Percentiles rank a stretch among this genome's conserved stretches.
Conservation (phyloP, 2,113 vertebrate species). For the Apus apus region DNA sequence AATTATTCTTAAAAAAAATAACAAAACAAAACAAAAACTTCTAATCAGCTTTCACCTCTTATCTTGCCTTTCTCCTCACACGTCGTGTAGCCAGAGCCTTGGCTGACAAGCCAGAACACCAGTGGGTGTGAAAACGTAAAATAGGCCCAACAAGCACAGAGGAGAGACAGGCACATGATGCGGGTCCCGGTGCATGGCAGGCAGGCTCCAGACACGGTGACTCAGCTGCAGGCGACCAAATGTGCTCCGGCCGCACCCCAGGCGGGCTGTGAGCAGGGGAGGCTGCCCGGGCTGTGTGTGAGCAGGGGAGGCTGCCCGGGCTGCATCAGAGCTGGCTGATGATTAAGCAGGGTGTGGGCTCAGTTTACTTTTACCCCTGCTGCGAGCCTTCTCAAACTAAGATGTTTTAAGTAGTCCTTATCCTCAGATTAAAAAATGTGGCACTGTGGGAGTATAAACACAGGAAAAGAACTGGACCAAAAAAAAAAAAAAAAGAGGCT, state of each 20-base stretch:
- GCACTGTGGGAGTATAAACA: slow-evolving; percentile 57
- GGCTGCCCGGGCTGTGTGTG: not conserved
- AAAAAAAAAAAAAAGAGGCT: not conserved
- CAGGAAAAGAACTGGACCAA: slow-evolving; percentile 66
- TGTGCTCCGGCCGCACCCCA: not conserved
- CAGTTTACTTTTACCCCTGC: slow-evolving; percentile 14
- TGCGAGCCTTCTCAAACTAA: slow-evolving; percentile 29
- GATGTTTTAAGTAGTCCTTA: slow-evolving; percentile 53
- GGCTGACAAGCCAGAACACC: not conserved
- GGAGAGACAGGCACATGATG: not conserved
- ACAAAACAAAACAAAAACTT: not conserved
- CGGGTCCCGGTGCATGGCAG: not conserved
- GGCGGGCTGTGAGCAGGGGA: not conserved
- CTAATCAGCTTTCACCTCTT: not conserved
- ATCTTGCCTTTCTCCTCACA: not conserved
- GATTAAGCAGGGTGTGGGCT: not conserved
- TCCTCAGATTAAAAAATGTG: slow-evolving; percentile 61
- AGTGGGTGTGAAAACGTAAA: not conserved
- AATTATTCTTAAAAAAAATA: not conserved
- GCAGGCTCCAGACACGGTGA: not conserved
- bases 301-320: not conserved
- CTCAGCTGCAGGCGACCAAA: not conserved
- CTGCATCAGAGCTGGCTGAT: not conserved
- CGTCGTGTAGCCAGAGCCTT: not conserved
- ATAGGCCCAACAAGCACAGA: not conserved